A percentile compares a stretch with the other conserved stretches of the same genome.
Conservation (phyloP, 2,797 vertebrate genomes). For the Gymnodraco acuticeps region DNA sequence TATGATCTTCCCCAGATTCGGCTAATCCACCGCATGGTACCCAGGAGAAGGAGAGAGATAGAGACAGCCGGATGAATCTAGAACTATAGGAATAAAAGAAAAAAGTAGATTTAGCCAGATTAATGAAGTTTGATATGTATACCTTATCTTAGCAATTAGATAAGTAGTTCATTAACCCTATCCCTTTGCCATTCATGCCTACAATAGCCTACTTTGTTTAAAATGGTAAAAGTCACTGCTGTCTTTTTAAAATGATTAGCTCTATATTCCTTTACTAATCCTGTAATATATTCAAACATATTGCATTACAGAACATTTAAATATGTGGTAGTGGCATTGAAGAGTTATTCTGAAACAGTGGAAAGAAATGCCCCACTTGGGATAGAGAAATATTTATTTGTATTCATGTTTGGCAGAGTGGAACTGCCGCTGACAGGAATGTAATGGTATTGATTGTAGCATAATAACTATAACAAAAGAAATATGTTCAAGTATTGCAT, state of each 20-base stretch:
- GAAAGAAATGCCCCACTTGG: constrained; percentile 6
- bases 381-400: constrained; percentile 13
- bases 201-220: constrained; percentile 10
- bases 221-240: background rate
- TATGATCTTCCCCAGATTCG: constrained; percentile 70
- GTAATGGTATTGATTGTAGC: constrained; percentile 18
- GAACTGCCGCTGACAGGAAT: constrained; percentile 31
- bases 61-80: constrained; percentile 28
- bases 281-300: constrained; percentile 2
- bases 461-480: constrained; percentile 17
- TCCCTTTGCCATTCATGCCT: constrained; percentile 13
- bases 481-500: constrained; percentile 23
- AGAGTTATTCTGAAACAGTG: constrained; percentile 25
- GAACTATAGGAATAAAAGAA: constrained; percentile 19
- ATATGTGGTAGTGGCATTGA: background rate
- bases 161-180: constrained; percentile 28
- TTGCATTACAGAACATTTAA: constrained; percentile 9
- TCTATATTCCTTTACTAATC: constrained; percentile 6
- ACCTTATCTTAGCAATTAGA: constrained; percentile 29
- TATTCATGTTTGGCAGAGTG: constrained; percentile 21
- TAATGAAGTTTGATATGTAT: constrained; percentile 17
- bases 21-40: constrained; percentile 54
- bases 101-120: constrained; percentile 8
- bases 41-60: constrained; percentile 11
- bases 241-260: constrained; percentile 17